These are phyloP conservation scores for Rhegmatorhina hoffmannsi DNA, from an alignment of 2,113 vertebrate species.

Conservation along the genomic window DNA sequence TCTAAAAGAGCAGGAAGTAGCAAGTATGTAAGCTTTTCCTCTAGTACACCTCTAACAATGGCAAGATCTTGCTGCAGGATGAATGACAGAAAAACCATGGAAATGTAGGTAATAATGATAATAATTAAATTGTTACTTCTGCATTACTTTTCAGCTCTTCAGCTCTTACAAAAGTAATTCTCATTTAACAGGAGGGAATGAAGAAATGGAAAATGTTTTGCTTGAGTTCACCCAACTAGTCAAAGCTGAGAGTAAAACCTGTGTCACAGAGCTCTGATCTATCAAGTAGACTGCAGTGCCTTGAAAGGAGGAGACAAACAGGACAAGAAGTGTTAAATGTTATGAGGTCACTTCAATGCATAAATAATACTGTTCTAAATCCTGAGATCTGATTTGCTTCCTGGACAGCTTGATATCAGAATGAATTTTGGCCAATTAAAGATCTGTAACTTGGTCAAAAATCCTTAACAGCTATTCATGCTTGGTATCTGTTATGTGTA, in stretches of 20 bases:
- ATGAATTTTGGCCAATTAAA: neutral
- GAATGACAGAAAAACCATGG: neutral
- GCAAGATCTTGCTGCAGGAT: neutral
- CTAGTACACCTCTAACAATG: neutral
- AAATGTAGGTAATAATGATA: neutral
- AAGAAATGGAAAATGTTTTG: slow-evolving; percentile 2
- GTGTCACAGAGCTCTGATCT: slow-evolving; percentile 3
- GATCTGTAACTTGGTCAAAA: neutral
- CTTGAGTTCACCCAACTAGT: neutral
- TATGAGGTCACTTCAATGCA: neutral
- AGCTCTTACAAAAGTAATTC: neutral
- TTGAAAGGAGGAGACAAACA: neutral
- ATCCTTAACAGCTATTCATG: neutral
- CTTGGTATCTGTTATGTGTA: neutral
- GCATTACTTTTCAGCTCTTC: neutral
- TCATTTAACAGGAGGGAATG: neutral
- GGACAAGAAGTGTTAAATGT: slow-evolving; percentile 8
- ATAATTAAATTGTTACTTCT: neutral
- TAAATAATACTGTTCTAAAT: neutral
- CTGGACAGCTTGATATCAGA: neutral
- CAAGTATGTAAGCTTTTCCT: neutral
- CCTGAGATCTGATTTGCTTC: slow-evolving; percentile 3
- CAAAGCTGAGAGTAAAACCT: slow-evolving; percentile 11
- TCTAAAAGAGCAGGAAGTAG: neutral
- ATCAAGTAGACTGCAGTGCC: neutral